Evolutionary conservation across 1,140 invertebrate species (phyloP), one percentile per base, ranked within the genome.

Genomic region (Zaprionus gabonicus): DNA sequence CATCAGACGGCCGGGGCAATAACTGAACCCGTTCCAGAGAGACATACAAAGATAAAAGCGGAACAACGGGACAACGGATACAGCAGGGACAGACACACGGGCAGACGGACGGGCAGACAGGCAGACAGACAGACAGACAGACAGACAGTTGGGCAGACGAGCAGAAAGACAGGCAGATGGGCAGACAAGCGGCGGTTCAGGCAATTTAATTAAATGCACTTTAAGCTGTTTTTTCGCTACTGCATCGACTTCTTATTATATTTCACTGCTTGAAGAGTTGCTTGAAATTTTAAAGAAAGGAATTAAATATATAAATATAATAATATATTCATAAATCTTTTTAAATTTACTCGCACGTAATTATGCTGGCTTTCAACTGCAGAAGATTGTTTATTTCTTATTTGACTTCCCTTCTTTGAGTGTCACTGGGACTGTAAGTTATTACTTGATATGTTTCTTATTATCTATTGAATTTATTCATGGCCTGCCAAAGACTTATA

Each of bases 141-240:
- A 17, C 13, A 15, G 27, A 25, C 36, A 15, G 15, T 5, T 23
- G 28, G 49, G 27, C 31, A 38, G 25, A 46, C 17, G 7, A 27
- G 23, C 25, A 25, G 38, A 28, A 13, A 15, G 31, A 36, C 12
- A 0, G 0, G 34, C n/a, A 38, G 28, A 36, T 15, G 2, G 23
- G 23, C 23, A 13, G 13, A 36, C 6, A 49, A 25, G 25, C 81
- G 66, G 55, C 58, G 44, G 55, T 57, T 68, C 58, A 63, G 59
- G 70, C 78, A 74, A 79, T 87, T 87, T 87, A 88, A 87, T 87
- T 84, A 90, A 87, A 87, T 77, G 84, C 81, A 88, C 75, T 73
- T 88, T 83, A 78, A 83, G 73, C 59, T 66, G 67, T 63, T 81
- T 85, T 75, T 72, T 68, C 55, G 63, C 58, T 63, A 58, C 63